A percentile compares a stretch with the other conserved stretches of the same genome.
phyloP scores from a whole-genome alignment of 2,888 invertebrate genomes.

The Dermolepida albohirtum region DNA sequence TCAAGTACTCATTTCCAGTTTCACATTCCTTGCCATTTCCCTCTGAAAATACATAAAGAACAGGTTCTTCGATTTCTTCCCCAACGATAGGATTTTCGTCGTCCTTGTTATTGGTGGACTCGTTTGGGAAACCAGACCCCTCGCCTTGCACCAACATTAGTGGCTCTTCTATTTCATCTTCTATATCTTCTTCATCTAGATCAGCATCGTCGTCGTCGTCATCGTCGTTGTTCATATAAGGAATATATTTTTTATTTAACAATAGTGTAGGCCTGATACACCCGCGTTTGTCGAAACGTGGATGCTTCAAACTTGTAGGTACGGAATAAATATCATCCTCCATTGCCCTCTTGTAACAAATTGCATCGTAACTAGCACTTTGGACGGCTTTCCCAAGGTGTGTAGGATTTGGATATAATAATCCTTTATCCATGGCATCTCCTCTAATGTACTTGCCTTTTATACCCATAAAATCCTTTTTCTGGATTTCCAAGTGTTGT shows the following conservation, averaged over 20 bases:
- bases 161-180: slow-evolving; percentile 81
- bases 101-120: slow-evolving; percentile 45
- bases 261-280: slow-evolving; percentile 51
- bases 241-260: slow-evolving; percentile 48
- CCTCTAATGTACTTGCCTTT: slow-evolving; percentile 53
- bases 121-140: slow-evolving; percentile 71
- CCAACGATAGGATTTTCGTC: slow-evolving; percentile 65
- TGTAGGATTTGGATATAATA: slow-evolving; percentile 39
- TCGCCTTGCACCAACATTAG: slow-evolving; percentile 74
- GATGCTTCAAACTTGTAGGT: slow-evolving; percentile 50
- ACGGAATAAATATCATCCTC: slow-evolving; percentile 50
- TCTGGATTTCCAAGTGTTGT: slow-evolving; percentile 42
- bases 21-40: slow-evolving; percentile 80
- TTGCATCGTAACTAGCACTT: slow-evolving; percentile 51
- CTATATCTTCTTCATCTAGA: slow-evolving; percentile 62
- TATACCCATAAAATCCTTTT: slow-evolving; percentile 50
- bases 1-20: slow-evolving; percentile 73
- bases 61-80: slow-evolving; percentile 79
- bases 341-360: slow-evolving; percentile 50
- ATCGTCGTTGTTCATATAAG: slow-evolving; percentile 37
- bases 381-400: slow-evolving; percentile 51
- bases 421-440: slow-evolving; percentile 43
- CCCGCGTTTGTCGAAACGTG: slow-evolving; percentile 43
- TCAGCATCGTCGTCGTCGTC: slow-evolving; percentile 64
- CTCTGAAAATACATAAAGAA: slow-evolving; percentile 77